These are phyloP conservation scores for Sebastes diaconus DNA, from an alignment of 2,797 vertebrate species.

Conservation along the genomic window DNA sequence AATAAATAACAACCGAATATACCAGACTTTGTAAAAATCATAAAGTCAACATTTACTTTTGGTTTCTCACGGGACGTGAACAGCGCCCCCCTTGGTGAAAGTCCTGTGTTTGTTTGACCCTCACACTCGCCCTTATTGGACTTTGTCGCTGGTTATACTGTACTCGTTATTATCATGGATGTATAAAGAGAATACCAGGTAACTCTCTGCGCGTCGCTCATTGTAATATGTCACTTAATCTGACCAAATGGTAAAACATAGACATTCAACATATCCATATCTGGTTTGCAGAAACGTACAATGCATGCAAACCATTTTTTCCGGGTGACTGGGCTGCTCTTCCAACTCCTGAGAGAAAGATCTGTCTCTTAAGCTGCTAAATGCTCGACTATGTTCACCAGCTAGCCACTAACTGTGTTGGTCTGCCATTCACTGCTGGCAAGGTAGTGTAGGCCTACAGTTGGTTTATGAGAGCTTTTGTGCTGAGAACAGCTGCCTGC, in stretches of 20 bases:
- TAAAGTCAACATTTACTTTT: too few species aligned
- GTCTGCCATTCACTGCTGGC: not conserved
- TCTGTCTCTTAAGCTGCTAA: not conserved
- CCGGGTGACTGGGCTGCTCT: not conserved
- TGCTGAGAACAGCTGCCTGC: not conserved
- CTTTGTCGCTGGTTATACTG: too few species aligned
- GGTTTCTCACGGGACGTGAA: too few species aligned
- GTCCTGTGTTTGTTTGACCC: too few species aligned
- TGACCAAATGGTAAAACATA: not conserved
- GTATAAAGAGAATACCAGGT: too few species aligned
- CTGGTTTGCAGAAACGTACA: not conserved
- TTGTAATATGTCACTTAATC: not conserved
- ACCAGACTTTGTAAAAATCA: too few species aligned
- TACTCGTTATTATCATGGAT: too few species aligned
- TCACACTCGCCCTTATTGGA: too few species aligned
- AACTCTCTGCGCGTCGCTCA: not conserved
- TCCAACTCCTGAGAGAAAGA: not conserved
- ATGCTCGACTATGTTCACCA: not conserved
- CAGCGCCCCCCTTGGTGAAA: too few species aligned
- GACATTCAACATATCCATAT: not conserved
- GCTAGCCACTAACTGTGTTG: not conserved
- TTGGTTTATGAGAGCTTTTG: not conserved
- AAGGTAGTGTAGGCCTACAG: too few species aligned
- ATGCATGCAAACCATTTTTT: too few species aligned
- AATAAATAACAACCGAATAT: too few species aligned